These are phyloP conservation scores for Hyles vespertilio DNA, from an alignment of 1,140 invertebrate genomes.

Conservation along the genomic window DNA sequence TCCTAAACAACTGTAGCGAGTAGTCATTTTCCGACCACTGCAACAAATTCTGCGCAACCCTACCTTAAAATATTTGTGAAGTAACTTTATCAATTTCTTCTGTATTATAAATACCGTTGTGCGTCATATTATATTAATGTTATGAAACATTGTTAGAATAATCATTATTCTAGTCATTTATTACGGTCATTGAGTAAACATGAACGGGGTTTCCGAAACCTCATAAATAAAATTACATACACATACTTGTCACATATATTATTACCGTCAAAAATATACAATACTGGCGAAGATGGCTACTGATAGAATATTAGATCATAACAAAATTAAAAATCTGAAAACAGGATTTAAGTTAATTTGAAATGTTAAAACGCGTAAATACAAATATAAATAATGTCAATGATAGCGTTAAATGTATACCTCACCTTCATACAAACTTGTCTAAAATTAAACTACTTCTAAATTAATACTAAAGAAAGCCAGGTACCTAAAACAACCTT, in stretches of 20 bases:
- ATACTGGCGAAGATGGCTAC: too few species aligned
- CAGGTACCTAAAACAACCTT: slow-evolving; percentile 51
- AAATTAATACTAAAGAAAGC: slow-evolving; percentile 34
- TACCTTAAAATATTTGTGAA: too few species aligned
- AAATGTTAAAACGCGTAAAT: neutral
- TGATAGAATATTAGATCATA: slow-evolving; percentile 6
- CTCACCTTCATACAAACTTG: slow-evolving; percentile 15
- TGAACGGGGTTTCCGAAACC: slow-evolving; percentile 16
- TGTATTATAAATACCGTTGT: too few species aligned
- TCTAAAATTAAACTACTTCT: slow-evolving; percentile 35
- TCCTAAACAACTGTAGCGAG: too few species aligned
- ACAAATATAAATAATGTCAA: slow-evolving; percentile 6
- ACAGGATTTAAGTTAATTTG: neutral
- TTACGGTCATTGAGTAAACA: neutral
- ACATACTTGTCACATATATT: slow-evolving; percentile 1
- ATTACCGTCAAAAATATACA: slow-evolving; percentile 1
- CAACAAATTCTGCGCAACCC: too few species aligned
- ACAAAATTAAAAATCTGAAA: slow-evolving; percentile 1
- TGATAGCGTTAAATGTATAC: neutral
- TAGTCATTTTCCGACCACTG: too few species aligned
- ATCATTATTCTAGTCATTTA: too few species aligned
- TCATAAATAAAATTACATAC: slow-evolving; percentile 8
- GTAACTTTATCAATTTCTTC: too few species aligned
- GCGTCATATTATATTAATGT: too few species aligned
- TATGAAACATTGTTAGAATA: too few species aligned